phyloP scores from a whole-genome alignment of 30 jellyfish, hydroid and myxozoan genomes.

The Turritopsis dohrnii region DNA sequence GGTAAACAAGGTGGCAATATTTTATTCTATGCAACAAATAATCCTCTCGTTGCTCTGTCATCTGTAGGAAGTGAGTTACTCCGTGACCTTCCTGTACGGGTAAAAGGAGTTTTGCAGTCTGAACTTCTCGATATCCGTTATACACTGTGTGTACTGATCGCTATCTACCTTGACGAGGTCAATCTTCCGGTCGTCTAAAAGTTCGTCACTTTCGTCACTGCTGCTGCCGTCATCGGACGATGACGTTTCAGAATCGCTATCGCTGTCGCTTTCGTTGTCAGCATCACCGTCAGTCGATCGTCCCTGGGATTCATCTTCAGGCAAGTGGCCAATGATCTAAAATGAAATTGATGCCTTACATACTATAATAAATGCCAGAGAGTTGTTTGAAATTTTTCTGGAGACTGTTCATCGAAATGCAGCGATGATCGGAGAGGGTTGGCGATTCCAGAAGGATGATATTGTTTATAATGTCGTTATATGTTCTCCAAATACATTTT shows the following conservation, averaged over 20 bases:
- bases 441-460: too few species aligned
- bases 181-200: background rate
- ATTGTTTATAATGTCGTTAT: too few species aligned
- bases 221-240: background rate
- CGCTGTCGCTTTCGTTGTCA: background rate
- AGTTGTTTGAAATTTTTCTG: too few species aligned
- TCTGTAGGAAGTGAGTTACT: too few species aligned
- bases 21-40: too few species aligned
- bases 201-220: background rate
- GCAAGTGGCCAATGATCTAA: background rate
- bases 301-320: background rate
- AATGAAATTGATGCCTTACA: background rate
- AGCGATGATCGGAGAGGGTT: too few species aligned
- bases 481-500: too few species aligned
- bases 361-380: too few species aligned
- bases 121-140: background rate
- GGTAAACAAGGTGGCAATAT: too few species aligned
- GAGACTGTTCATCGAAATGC: too few species aligned
- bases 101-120: background rate
- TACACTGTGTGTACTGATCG: constrained; percentile 1
- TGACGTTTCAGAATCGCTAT: background rate
- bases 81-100: background rate
- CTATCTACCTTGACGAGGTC: background rate
- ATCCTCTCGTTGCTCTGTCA: too few species aligned
- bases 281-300: background rate